Evolutionary conservation across 2,113 vertebrate genomes (phyloP).

Genomic region (Crocuta crocuta): DNA sequence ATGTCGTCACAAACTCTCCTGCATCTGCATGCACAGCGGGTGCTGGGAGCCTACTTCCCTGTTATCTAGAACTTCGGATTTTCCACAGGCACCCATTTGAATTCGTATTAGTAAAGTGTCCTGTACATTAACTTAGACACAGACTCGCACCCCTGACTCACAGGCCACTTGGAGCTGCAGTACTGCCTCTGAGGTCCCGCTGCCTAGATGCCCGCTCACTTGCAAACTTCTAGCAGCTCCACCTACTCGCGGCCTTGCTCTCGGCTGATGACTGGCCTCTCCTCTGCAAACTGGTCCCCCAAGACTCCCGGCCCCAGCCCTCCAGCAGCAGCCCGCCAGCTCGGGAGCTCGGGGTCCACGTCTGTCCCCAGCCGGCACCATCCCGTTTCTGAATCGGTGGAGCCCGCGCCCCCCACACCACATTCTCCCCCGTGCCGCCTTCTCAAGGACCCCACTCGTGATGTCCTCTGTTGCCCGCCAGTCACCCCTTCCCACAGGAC

Average conservation of each 20-base stretch:
- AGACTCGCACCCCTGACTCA: neutral
- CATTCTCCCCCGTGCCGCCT: neutral
- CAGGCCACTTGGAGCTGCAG: neutral
- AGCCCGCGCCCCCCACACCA: neutral
- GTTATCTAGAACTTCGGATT: neutral
- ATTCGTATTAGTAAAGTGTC: neutral
- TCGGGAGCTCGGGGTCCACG: neutral
- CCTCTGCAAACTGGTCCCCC: neutral
- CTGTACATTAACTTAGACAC: neutral
- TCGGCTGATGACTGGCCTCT: neutral
- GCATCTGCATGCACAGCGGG: rapidly evolving
- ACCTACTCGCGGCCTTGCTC: neutral
- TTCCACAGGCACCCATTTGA: neutral
- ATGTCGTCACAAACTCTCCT: neutral
- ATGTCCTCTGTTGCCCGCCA: neutral
- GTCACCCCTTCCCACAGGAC: neutral
- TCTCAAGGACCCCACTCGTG: neutral
- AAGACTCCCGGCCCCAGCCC: neutral
- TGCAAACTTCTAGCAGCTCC: neutral
- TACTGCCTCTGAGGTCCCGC: neutral
- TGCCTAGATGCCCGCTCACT: too few species aligned
- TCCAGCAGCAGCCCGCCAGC: neutral
- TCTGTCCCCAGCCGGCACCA: neutral
- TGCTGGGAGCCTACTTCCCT: neutral
- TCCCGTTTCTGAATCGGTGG: neutral